A percentile compares a stretch with the other conserved stretches of the same genome.
Evolutionary conservation across 2,797 vertebrate genomes (phyloP).

Genomic region (Lepus oiostolus): DNA sequence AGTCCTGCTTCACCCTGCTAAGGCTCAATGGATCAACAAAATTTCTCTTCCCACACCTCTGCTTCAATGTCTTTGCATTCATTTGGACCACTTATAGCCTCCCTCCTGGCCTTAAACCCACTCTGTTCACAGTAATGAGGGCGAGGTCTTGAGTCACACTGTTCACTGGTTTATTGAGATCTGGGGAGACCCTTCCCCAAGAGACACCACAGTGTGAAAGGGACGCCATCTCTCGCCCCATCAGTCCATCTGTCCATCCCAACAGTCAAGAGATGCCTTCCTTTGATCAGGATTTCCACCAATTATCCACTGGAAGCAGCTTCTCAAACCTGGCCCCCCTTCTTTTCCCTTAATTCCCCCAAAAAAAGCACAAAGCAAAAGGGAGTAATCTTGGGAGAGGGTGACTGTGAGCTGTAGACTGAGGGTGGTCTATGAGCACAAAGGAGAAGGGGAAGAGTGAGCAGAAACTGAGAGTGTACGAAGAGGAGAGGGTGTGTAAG

Average conservation of each 20-base stretch:
- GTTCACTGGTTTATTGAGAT: constrained; percentile 81
- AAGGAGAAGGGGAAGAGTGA: background rate
- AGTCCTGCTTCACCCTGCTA: background rate
- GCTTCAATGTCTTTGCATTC: background rate
- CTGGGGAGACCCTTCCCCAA: constrained; percentile 47
- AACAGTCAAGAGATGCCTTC: background rate
- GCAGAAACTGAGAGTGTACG: background rate
- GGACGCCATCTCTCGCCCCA: background rate
- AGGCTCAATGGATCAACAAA: background rate
- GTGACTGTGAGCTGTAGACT: background rate
- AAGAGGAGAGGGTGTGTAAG: background rate
- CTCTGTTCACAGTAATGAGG: constrained; percentile 15
- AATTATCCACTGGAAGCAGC: background rate
- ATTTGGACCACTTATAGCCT: background rate
- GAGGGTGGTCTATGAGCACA: background rate
- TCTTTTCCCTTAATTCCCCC: constrained; percentile 9
- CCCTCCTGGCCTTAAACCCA: background rate
- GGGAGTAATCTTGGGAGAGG: background rate
- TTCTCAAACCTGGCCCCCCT: constrained; percentile 26
- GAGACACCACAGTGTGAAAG: constrained; percentile 63
- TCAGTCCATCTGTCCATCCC: background rate
- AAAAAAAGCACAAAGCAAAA: background rate
- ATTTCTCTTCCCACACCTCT: background rate
- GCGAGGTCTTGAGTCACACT: constrained; percentile 53
- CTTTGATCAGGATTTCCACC: constrained; percentile 38